Conservation (phyloP, 2,888 invertebrate species). For the Exocentrus adspersus region DNA sequence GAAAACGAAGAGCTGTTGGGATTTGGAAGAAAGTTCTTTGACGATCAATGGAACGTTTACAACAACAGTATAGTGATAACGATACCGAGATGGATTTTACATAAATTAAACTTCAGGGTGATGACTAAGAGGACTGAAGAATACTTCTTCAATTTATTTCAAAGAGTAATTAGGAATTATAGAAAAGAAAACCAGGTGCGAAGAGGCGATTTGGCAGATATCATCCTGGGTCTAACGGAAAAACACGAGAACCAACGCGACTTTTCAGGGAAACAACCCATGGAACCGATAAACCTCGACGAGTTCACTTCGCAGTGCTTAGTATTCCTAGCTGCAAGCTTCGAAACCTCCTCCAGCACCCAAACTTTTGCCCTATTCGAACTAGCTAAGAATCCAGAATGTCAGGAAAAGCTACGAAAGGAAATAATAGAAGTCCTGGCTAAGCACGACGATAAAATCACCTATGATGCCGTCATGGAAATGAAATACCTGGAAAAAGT, state of each 20-base stretch:
- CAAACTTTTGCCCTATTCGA: conserved; percentile 65
- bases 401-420: conserved; percentile 57
- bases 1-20: conserved; percentile 63
- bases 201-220: conserved; percentile 67
- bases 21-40: conserved; percentile 46
- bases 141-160: conserved; percentile 61
- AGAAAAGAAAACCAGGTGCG: conserved; percentile 61
- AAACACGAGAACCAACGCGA: conserved; percentile 39
- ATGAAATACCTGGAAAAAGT: conserved; percentile 62
- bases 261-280: conserved; percentile 38
- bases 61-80: conserved; percentile 42
- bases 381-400: conserved; percentile 62
- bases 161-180: conserved; percentile 47
- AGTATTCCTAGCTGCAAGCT: conserved; percentile 56
- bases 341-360: conserved; percentile 59
- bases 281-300: conserved; percentile 40
- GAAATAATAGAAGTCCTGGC: conserved; percentile 45
- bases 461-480: conserved; percentile 49
- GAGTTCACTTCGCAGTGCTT: conserved; percentile 51
- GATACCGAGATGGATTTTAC: conserved; percentile 42
- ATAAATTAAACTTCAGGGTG: conserved; percentile 45
- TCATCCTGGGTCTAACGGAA: conserved; percentile 56
- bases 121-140: conserved; percentile 49
- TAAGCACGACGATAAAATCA: conserved; percentile 44
- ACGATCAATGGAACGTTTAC: conserved; percentile 44